These are phyloP conservation scores for Otus sunia DNA, from an alignment of 2,113 vertebrate genomes.

Conservation along the genomic window DNA sequence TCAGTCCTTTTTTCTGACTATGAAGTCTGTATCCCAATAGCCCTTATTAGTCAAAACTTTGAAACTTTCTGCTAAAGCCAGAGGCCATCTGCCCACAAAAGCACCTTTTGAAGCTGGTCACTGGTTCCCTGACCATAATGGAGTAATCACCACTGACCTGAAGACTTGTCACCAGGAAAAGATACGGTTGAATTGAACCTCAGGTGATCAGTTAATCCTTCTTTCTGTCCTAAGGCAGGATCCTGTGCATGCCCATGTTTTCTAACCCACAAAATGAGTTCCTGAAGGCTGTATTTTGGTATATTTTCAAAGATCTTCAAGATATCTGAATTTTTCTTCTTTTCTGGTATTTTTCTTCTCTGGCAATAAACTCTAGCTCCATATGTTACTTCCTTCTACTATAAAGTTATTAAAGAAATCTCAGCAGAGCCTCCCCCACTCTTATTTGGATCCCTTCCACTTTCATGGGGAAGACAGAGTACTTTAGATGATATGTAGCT, in stretches of 20 bases:
- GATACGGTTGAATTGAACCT: not conserved
- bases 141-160: not conserved
- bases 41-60: not conserved
- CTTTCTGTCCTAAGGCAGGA: not conserved
- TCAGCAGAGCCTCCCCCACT: not conserved
- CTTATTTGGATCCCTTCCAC: conserved; percentile 2
- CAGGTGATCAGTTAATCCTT: not conserved
- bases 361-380: not conserved
- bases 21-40: not conserved
- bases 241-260: not conserved
- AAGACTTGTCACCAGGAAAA: not conserved
- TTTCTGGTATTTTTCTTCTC: not conserved
- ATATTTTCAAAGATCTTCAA: not conserved
- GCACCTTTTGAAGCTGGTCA: not conserved
- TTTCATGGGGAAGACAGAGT: not conserved
- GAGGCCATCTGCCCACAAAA: not conserved
- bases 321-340: not conserved
- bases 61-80: not conserved
- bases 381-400: not conserved
- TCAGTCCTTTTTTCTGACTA: not conserved
- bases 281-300: not conserved
- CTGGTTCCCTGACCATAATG: not conserved
- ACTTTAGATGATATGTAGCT: not conserved
- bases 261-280: not conserved
- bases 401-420: not conserved